phyloP scores from a whole-genome alignment of 2,113 vertebrate species.

The Perca schrenkii region DNA sequence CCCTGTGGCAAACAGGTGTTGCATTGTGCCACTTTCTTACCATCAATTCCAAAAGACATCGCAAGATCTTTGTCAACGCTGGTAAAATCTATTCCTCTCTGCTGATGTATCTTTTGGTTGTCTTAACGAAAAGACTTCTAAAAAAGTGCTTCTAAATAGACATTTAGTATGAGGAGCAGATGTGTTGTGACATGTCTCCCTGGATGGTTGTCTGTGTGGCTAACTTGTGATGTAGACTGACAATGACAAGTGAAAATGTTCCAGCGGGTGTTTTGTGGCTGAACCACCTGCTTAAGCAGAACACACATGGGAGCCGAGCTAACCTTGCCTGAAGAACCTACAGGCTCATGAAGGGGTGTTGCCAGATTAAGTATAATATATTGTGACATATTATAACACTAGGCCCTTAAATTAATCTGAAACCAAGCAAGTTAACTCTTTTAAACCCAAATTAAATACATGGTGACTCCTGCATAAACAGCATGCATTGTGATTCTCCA shows the following conservation, averaged over 20 bases:
- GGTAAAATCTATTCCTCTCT: conserved; percentile 8
- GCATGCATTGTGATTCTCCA: background rate
- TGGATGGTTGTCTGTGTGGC: conserved; percentile 65
- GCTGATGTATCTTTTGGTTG: conserved; percentile 37
- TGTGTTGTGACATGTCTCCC: conserved; percentile 67
- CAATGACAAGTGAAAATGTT: conserved; percentile 76
- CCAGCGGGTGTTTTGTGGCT: conserved; percentile 69
- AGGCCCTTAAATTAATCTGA: conserved; percentile 5
- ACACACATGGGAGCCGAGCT: conserved; percentile 29
- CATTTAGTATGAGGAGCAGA: conserved; percentile 71
- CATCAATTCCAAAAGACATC: conserved; percentile 32
- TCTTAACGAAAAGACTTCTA: conserved; percentile 46
- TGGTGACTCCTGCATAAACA: background rate
- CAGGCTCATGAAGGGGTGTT: conserved; percentile 26
- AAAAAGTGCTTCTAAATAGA: conserved; percentile 43
- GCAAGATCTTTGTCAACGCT: background rate
- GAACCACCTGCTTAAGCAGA: conserved; percentile 59
- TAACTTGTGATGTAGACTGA: conserved; percentile 66
- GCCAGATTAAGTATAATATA: conserved; percentile 25
- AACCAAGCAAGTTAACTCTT: conserved; percentile 22
- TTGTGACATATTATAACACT: conserved; percentile 39
- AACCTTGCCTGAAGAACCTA: conserved; percentile 68
- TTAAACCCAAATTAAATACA: background rate
- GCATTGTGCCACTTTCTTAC: conserved; percentile 2
- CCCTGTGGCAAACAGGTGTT: conserved; percentile 19